Percentiles rank a stretch among this genome's conserved stretches.
phyloP scores from a whole-genome alignment of 2,797 vertebrate genomes.

The Sylvia borin region DNA sequence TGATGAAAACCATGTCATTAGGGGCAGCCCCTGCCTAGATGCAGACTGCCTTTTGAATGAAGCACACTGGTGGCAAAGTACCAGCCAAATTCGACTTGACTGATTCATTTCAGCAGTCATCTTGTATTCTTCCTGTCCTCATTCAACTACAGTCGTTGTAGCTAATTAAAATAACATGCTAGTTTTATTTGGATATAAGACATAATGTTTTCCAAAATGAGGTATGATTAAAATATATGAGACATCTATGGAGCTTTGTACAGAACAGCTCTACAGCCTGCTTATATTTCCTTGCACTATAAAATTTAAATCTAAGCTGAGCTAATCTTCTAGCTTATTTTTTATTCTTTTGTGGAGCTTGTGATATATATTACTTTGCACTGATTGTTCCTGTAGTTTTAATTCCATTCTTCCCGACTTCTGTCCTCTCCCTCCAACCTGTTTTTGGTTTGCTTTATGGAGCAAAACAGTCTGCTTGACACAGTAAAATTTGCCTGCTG shows the following conservation, averaged over 20 bases:
- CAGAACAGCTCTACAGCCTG: neutral
- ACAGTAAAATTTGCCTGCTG: neutral
- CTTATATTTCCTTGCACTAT: neutral
- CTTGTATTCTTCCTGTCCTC: neutral
- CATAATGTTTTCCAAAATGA: neutral
- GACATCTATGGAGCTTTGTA: neutral
- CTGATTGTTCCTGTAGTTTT: neutral
- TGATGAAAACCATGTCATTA: neutral
- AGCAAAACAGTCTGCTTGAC: neutral
- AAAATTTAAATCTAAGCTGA: slow-evolving; percentile 15
- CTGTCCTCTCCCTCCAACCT: neutral
- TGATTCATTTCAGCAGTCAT: slow-evolving; percentile 9
- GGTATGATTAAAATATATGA: slow-evolving; percentile 33
- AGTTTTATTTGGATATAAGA: slow-evolving; percentile 19
- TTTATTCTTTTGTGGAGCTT: neutral
- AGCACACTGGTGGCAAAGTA: accelerated
- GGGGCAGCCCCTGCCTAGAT: neutral
- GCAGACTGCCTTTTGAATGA: neutral
- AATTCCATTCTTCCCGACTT: neutral
- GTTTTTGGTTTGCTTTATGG: neutral
- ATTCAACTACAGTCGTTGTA: neutral
- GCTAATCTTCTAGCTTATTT: neutral
- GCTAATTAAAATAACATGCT: slow-evolving; percentile 17
- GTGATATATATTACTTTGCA: neutral
- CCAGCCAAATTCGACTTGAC: neutral